These are phyloP conservation scores for Microctonus aethiopoides DNA, from an alignment of 2,888 invertebrate species.

Conservation along the genomic window DNA sequence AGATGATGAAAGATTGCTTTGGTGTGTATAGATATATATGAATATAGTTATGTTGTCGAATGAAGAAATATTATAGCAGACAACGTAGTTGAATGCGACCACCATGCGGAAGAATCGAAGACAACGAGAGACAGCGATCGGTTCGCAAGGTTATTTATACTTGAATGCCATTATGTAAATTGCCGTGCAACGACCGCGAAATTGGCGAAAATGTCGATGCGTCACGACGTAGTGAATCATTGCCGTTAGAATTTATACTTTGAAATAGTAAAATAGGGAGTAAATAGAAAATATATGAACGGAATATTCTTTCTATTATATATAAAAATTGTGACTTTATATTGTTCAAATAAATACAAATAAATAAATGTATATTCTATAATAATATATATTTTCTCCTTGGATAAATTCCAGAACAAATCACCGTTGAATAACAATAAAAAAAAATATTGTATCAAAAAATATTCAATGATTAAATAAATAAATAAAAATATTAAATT, in stretches of 20 bases:
- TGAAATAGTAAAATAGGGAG: neutral
- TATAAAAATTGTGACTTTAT: neutral
- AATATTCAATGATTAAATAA: neutral
- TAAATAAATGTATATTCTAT: neutral
- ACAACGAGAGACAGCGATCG: constrained; percentile 17
- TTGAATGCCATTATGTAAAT: constrained; percentile 31
- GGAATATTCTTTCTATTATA: neutral
- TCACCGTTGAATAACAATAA: neutral
- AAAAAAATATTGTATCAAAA: neutral
- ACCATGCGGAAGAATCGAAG: constrained; percentile 18
- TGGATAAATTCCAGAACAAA: neutral
- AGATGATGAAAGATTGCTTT: neutral
- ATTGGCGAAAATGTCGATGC: constrained; percentile 36
- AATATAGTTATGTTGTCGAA: neutral
- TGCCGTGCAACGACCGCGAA: constrained; percentile 32
- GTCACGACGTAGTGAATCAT: constrained; percentile 32
- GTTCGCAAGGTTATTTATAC: constrained; percentile 30
- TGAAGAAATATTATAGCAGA: constrained; percentile 6
- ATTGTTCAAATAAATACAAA: too few species aligned
- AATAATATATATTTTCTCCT: neutral
- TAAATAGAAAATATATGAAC: neutral
- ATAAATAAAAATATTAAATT: neutral
- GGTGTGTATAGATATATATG: too few species aligned
- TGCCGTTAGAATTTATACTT: constrained; percentile 26
- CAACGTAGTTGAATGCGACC: neutral